A percentile compares a stretch with the other conserved stretches of the same genome.
phyloP scores from a whole-genome alignment of 2,888 invertebrate genomes.

The Calameuta idolon region DNA sequence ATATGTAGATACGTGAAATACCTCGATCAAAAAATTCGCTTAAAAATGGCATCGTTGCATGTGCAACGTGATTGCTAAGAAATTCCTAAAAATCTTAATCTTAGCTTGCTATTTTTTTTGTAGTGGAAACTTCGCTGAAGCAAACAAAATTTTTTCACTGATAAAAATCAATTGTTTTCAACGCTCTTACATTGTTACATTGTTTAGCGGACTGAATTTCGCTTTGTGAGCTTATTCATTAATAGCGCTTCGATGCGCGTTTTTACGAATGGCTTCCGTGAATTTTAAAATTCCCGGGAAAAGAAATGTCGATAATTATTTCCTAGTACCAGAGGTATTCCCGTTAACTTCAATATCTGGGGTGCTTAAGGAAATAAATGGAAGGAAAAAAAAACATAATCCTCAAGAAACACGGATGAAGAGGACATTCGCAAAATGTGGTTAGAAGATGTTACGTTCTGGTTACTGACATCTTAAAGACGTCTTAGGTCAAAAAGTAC shows the following conservation, averaged over 20 bases:
- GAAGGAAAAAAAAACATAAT: background rate
- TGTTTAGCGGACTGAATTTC: background rate
- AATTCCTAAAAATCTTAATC: background rate
- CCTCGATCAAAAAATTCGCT: background rate
- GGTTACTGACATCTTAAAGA: too few relatives aligned
- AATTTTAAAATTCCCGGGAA: background rate
- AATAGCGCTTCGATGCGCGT: background rate
- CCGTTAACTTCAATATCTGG: background rate
- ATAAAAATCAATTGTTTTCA: background rate
- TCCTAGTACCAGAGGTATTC: background rate
- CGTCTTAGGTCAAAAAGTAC: too few relatives aligned
- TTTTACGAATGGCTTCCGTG: too few relatives aligned
- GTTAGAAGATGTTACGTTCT: too few relatives aligned
- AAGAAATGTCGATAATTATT: background rate
- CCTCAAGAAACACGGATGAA: background rate
- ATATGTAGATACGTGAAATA: background rate
- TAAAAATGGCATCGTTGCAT: background rate
- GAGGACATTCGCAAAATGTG: background rate
- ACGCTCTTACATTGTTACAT: background rate
- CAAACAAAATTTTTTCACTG: background rate
- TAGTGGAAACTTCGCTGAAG: background rate
- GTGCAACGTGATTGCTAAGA: background rate
- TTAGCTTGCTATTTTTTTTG: background rate
- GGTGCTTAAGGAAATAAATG: background rate
- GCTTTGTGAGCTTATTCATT: background rate